Evolutionary conservation across 1,140 invertebrate genomes (phyloP).

Genomic region (Drosophila simulans): DNA sequence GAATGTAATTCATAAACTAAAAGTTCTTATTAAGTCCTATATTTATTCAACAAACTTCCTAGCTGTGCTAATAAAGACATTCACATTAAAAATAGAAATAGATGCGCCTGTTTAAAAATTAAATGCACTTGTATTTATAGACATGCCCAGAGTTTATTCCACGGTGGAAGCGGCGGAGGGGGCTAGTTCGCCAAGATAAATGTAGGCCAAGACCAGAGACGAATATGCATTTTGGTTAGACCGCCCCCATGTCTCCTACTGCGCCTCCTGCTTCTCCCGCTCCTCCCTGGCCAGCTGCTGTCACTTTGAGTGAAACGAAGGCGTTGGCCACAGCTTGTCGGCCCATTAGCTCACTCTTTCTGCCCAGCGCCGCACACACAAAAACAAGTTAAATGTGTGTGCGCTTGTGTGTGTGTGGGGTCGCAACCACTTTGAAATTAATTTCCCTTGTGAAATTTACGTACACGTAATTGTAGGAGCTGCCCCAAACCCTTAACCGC

Average conservation of each 20-base stretch:
- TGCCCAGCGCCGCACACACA: not conserved
- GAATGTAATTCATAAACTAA: too few species aligned
- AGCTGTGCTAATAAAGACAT: too few species aligned
- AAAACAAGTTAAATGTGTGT: not conserved
- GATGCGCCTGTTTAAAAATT: not conserved
- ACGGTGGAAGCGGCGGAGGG: slow-evolving; percentile 14
- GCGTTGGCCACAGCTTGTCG: slow-evolving; percentile 56
- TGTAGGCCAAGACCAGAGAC: slow-evolving; percentile 60
- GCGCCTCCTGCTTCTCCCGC: not conserved
- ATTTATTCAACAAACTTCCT: too few species aligned
- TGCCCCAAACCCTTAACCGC: slow-evolving; percentile 5
- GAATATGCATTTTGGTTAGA: slow-evolving; percentile 47
- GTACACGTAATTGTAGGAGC: slow-evolving; percentile 28
- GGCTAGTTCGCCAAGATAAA: slow-evolving; percentile 45
- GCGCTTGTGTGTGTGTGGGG: not conserved
- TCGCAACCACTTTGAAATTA: slow-evolving; percentile 56
- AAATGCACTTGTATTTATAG: not conserved
- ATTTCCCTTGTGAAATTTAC: slow-evolving; percentile 61
- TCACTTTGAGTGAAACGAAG: slow-evolving; percentile 55
- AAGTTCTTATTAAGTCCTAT: too few species aligned
- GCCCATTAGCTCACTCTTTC: slow-evolving; percentile 45
- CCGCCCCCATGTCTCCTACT: not conserved
- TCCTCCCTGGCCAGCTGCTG: slow-evolving; percentile 24
- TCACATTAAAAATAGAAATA: not conserved
- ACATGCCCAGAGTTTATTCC: not conserved